These are phyloP conservation scores for Camponotus fellah DNA, from an alignment of 2,888 invertebrate species.

Conservation along the genomic window DNA sequence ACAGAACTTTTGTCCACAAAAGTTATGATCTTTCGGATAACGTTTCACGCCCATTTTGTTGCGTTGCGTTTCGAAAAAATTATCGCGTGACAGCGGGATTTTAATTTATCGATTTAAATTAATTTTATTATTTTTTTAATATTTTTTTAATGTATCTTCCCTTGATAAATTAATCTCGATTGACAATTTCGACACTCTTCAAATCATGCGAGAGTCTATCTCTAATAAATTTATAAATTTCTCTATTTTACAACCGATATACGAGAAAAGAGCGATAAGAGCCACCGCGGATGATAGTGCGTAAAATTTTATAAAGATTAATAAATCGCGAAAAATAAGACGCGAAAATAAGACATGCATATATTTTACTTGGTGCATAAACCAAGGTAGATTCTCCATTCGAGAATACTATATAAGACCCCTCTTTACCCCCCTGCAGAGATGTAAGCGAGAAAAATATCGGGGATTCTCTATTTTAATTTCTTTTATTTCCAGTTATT, in stretches of 20 bases:
- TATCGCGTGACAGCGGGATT: neutral
- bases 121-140: neutral
- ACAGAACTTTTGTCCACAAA: constrained; percentile 34
- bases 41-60: neutral
- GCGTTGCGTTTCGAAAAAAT: neutral
- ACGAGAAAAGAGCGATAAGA: too few relatives aligned
- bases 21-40: neutral
- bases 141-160: too few relatives aligned
- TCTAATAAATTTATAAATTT: neutral
- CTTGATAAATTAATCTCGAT: neutral
- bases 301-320: too few relatives aligned
- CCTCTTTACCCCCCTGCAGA: too few relatives aligned
- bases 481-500: neutral
- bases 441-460: too few relatives aligned
- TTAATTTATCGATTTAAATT: neutral
- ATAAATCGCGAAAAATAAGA: too few relatives aligned
- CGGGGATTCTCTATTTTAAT: neutral
- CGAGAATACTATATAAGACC: too few relatives aligned
- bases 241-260: too few relatives aligned
- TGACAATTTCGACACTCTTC: neutral
- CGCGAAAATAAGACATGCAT: too few relatives aligned
- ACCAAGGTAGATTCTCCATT: too few relatives aligned
- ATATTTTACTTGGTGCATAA: too few relatives aligned
- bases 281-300: too few relatives aligned
- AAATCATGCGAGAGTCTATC: neutral